These are phyloP conservation scores for Caenorhabditis angaria DNA, from an alignment of 2,888 invertebrate species.

Conservation along the genomic window DNA sequence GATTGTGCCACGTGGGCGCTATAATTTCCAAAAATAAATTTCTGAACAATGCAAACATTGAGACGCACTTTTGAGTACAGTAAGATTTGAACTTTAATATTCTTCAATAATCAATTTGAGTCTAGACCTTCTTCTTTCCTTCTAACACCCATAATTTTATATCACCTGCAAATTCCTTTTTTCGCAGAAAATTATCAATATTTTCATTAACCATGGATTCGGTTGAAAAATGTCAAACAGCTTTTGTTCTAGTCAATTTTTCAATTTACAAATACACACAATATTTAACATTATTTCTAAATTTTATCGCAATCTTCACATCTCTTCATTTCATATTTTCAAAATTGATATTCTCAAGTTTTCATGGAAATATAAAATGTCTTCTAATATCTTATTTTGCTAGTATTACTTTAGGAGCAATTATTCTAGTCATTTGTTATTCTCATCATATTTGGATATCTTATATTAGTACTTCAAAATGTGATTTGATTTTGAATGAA, in stretches of 20 bases:
- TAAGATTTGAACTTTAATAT: too few relatives aligned
- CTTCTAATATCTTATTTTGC: neutral
- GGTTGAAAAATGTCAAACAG: neutral
- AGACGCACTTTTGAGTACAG: too few relatives aligned
- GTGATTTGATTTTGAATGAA: slow-evolving; percentile 14
- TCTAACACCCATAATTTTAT: too few relatives aligned
- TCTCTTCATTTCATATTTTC: neutral
- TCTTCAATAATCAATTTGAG: too few relatives aligned
- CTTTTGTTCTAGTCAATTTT: neutral
- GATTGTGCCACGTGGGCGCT: too few relatives aligned
- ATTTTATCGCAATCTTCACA: neutral
- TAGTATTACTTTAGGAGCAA: neutral
- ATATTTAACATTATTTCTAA: neutral
- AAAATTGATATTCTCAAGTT: neutral
- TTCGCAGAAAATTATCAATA: neutral
- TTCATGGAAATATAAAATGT: neutral
- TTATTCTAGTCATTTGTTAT: neutral
- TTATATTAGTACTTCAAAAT: slow-evolving; percentile 13
- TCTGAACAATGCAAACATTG: too few relatives aligned
- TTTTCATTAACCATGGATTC: too few relatives aligned
- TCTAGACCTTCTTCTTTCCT: too few relatives aligned
- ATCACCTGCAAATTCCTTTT: too few relatives aligned
- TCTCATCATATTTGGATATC: slow-evolving; percentile 17
- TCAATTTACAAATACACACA: neutral
- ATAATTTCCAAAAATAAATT: too few relatives aligned